These are phyloP conservation scores for Chaetogeoica ovagalla DNA, from an alignment of 2,888 invertebrate species.

Conservation along the genomic window DNA sequence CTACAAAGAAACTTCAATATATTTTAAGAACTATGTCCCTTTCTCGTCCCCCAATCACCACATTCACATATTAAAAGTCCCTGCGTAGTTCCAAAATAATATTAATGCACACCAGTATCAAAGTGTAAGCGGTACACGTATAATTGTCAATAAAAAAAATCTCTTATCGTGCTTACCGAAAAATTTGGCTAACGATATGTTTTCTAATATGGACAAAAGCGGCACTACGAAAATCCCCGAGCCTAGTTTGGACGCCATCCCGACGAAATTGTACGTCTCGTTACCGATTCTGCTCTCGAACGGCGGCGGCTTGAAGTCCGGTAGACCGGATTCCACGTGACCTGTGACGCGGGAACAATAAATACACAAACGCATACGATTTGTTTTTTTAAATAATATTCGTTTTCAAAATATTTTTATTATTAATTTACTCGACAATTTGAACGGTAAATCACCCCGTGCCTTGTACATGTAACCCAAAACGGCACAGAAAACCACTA, in stretches of 20 bases:
- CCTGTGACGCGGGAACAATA: conserved; percentile 60
- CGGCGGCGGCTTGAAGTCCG: conserved; percentile 68
- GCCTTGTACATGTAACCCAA: conserved; percentile 67
- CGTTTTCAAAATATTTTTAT: too few relatives aligned
- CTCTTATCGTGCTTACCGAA: conserved; percentile 66
- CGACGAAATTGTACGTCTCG: conserved; percentile 63
- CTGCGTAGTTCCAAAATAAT: too few relatives aligned
- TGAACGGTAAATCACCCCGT: conserved; percentile 66
- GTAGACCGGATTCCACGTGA: conserved; percentile 72
- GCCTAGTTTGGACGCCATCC: conserved; percentile 67
- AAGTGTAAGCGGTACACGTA: neutral
- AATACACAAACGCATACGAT: neutral
- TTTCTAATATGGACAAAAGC: conserved; percentile 70
- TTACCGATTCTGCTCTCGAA: conserved; percentile 68
- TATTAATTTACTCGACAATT: conserved; percentile 65
- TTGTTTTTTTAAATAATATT: too few relatives aligned
- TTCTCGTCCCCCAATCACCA: too few relatives aligned
- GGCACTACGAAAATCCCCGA: conserved; percentile 71
- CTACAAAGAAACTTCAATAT: too few relatives aligned
- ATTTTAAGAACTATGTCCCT: too few relatives aligned
- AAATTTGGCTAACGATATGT: conserved; percentile 73
- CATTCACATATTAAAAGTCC: too few relatives aligned
- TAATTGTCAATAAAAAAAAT: too few relatives aligned
- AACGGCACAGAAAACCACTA: conserved; percentile 71
- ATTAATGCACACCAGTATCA: too few relatives aligned